phyloP scores from a whole-genome alignment of 1,140 invertebrate species.

The Tribolium madens region DNA sequence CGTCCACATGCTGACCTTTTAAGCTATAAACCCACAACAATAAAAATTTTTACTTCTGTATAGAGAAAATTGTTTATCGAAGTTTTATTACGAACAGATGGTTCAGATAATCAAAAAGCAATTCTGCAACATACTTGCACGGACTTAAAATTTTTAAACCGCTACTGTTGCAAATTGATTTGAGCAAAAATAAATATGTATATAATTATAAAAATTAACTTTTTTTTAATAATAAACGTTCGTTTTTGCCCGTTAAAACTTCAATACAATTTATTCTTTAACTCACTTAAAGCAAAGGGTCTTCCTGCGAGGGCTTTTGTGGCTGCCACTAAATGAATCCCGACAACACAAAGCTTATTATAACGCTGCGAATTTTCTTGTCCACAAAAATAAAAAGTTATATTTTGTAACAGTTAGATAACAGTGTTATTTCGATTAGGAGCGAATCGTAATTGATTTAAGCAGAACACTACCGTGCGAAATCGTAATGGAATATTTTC shows the following conservation, averaged over 20 bases:
- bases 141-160: neutral
- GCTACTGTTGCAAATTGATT: too few species aligned
- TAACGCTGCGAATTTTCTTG: neutral
- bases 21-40: slow-evolving; percentile 2
- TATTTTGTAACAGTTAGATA: neutral
- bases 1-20: neutral
- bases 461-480: neutral
- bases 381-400: neutral
- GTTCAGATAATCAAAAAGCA: neutral
- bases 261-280: neutral
- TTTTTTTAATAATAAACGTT: too few species aligned
- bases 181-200: too few species aligned
- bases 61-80: slow-evolving; percentile 10
- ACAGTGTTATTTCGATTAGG: neutral
- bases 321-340: neutral
- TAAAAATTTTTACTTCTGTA: slow-evolving; percentile 11
- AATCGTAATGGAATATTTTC: neutral
- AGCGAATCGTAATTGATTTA: neutral
- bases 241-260: too few species aligned
- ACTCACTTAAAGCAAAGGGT: neutral
- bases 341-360: neutral
- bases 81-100: slow-evolving; percentile 14
- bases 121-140: slow-evolving; percentile 2
- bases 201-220: too few species aligned
- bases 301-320: neutral